Evolutionary conservation across 2,888 invertebrate genomes (phyloP).

Genomic region (Callimorpha dominula): DNA sequence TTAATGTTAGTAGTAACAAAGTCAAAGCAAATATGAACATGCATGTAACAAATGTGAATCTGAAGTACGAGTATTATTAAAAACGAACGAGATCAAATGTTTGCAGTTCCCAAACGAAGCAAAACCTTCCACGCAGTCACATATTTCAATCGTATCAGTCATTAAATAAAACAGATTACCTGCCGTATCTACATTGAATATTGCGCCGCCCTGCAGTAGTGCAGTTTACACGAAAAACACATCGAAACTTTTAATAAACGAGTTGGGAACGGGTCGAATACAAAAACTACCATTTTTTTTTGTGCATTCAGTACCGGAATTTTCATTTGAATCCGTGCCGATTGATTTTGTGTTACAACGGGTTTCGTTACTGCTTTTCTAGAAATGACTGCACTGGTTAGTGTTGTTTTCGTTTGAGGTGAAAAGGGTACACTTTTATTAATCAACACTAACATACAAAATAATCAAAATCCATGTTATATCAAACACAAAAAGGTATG

Average conservation of each 20-base stretch:
- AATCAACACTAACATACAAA: no score
- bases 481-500: no score
- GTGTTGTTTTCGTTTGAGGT: neutral
- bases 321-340: constrained; percentile 46
- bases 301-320: constrained; percentile 31
- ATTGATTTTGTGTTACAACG: constrained; percentile 43
- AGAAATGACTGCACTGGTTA: neutral
- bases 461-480: no score
- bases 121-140: neutral
- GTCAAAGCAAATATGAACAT: neutral
- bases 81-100: neutral
- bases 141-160: constrained; percentile 43
- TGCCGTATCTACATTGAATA: constrained; percentile 22
- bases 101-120: neutral
- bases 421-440: no score
- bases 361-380: constrained; percentile 5
- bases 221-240: constrained; percentile 52
- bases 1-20: no score
- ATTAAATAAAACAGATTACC: constrained; percentile 43
- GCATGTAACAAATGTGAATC: neutral
- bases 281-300: constrained; percentile 30
- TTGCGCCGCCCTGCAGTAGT: constrained; percentile 31
- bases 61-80: neutral
- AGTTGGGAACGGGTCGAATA: constrained; percentile 16
- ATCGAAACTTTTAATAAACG: constrained; percentile 49